Percentiles rank a stretch among this genome's conserved stretches.
phyloP scores from a whole-genome alignment of 2,888 invertebrate genomes.

The Drosophila pegasa region DNA sequence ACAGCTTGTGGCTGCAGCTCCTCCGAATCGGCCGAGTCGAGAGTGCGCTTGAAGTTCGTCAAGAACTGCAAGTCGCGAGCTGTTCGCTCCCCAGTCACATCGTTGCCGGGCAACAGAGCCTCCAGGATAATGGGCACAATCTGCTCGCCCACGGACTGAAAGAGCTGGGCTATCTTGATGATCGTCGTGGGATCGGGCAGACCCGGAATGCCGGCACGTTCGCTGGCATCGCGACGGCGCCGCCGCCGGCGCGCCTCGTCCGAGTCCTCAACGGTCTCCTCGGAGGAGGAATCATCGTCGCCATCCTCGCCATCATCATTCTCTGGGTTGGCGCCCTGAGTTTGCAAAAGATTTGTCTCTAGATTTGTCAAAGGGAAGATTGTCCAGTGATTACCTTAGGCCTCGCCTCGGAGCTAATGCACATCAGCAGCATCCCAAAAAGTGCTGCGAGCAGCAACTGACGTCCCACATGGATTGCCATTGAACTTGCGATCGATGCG shows the following conservation, averaged over 20 bases:
- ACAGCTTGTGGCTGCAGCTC: slow-evolving; percentile 35
- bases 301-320: slow-evolving; percentile 40
- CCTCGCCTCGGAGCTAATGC: slow-evolving; percentile 38
- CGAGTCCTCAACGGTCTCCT: slow-evolving; percentile 78
- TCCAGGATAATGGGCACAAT: slow-evolving; percentile 79
- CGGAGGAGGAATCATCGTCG: slow-evolving; percentile 78
- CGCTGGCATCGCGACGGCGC: slow-evolving; percentile 42
- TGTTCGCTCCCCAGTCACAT: slow-evolving; percentile 58
- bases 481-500: slow-evolving; percentile 11
- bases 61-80: slow-evolving; percentile 53
- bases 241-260: slow-evolving; percentile 52
- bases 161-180: slow-evolving; percentile 80
- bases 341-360: not conserved
- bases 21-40: slow-evolving; percentile 27
- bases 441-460: slow-evolving; percentile 29
- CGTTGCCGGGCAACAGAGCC: slow-evolving; percentile 60
- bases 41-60: slow-evolving; percentile 51
- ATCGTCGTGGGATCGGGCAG: slow-evolving; percentile 81
- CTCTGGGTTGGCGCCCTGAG: slow-evolving; percentile 23
- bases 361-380: not conserved
- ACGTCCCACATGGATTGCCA: slow-evolving; percentile 41
- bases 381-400: slow-evolving; percentile 37
- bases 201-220: slow-evolving; percentile 69
- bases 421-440: slow-evolving; percentile 38
- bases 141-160: slow-evolving; percentile 79